These are phyloP conservation scores for Chrysocyon brachyurus DNA, from an alignment of 2,797 vertebrate genomes.

Conservation along the genomic window DNA sequence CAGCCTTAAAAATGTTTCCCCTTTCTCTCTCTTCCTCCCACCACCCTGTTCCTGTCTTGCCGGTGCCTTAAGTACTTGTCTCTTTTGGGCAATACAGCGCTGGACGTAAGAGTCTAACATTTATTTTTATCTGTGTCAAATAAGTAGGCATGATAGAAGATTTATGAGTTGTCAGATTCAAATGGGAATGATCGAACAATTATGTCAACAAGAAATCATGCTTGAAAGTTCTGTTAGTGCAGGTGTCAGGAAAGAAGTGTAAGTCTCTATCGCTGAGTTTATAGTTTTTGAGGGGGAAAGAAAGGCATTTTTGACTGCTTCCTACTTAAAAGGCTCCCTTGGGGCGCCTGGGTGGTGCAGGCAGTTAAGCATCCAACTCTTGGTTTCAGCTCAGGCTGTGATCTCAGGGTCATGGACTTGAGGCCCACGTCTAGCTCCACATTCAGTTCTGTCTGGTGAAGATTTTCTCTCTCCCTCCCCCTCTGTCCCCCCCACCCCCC, in stretches of 20 bases:
- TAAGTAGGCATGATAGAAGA: neutral
- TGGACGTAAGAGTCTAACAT: neutral
- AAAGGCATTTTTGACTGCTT: neutral
- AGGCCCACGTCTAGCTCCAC: neutral
- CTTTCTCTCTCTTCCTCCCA: neutral
- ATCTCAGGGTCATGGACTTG: neutral
- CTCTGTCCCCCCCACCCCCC: neutral
- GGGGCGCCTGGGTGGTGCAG: neutral
- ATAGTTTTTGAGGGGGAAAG: neutral
- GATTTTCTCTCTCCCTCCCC: neutral
- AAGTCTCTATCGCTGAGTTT: neutral
- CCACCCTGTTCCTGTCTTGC: neutral
- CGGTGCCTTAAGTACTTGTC: neutral
- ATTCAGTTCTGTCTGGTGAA: neutral
- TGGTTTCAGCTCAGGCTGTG: neutral
- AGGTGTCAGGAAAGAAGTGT: neutral
- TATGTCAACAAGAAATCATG: neutral
- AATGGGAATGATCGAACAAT: conserved; percentile 34
- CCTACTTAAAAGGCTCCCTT: neutral
- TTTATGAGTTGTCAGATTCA: neutral
- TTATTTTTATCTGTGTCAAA: conserved; percentile 13
- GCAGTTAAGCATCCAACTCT: neutral
- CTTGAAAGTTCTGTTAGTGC: neutral
- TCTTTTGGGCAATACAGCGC: neutral
- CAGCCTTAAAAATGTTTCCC: neutral